phyloP scores from a whole-genome alignment of 2,888 invertebrate genomes.

The Phragmatobia fuliginosa region DNA sequence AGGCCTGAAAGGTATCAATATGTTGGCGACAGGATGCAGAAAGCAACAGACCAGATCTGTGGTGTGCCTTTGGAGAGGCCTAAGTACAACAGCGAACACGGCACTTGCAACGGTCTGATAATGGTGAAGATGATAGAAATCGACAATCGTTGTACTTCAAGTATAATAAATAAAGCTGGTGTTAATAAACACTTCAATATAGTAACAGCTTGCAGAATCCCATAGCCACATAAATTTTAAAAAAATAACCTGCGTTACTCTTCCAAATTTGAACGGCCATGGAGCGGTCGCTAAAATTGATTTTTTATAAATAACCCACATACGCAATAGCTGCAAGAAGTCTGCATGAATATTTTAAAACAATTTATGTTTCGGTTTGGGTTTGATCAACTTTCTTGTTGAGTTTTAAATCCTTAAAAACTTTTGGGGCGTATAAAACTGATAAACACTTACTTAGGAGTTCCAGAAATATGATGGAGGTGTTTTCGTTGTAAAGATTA shows the following conservation, averaged over 20 bases:
- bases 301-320: not conserved
- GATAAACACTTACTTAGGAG: not conserved
- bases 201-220: not conserved
- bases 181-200: not conserved
- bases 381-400: not conserved
- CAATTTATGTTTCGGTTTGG: not conserved
- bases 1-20: no score
- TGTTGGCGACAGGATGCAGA: no score
- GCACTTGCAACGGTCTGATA: no score
- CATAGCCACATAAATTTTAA: not conserved
- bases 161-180: not conserved
- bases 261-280: not conserved
- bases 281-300: not conserved
- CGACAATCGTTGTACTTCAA: not conserved
- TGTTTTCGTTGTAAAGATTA: no score
- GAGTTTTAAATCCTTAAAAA: not conserved
- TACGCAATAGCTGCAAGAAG: not conserved
- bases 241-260: not conserved
- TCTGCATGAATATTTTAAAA: not conserved
- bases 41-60: no score
- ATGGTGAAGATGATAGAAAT: no score
- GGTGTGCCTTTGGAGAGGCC: no score
- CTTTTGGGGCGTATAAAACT: no score
- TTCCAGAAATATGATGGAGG: not conserved
- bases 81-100: no score